These are phyloP conservation scores for Drosophila ercepeae DNA, from an alignment of 1,140 invertebrate genomes.

Conservation along the genomic window DNA sequence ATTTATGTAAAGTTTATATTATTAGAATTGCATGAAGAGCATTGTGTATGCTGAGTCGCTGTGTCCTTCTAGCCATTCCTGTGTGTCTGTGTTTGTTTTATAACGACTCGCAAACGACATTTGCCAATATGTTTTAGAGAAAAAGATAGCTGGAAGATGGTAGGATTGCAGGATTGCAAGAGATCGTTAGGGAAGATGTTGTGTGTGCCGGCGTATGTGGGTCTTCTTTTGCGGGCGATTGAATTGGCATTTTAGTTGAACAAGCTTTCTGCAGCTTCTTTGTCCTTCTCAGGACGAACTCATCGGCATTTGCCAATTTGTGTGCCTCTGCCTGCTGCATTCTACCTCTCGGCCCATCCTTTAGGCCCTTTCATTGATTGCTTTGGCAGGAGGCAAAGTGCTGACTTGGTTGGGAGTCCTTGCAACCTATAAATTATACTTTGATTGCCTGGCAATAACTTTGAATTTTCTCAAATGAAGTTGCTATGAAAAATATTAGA, in stretches of 20 bases:
- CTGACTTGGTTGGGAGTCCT: constrained; percentile 13
- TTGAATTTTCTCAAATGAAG: background rate
- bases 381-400: constrained; percentile 25
- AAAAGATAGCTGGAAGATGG: constrained; percentile 11
- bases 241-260: constrained; percentile 53
- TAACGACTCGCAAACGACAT: constrained; percentile 62
- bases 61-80: constrained; percentile 20
- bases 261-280: constrained; percentile 35
- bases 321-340: constrained; percentile 15
- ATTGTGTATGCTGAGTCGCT: constrained; percentile 29
- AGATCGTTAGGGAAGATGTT: constrained; percentile 25
- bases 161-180: background rate
- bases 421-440: constrained; percentile 48
- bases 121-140: constrained; percentile 63
- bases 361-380: constrained; percentile 29
- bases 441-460: constrained; percentile 30
- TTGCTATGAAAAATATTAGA: background rate
- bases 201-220: constrained; percentile 15
- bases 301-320: constrained; percentile 51
- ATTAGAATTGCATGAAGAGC: constrained; percentile 67
- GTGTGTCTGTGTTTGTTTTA: constrained; percentile 62
- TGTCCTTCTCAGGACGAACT: constrained; percentile 31
- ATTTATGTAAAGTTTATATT: constrained; percentile 80
- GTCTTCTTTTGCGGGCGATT: constrained; percentile 39
- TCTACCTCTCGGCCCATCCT: constrained; percentile 8